Percentiles rank a stretch among this genome's conserved stretches.
These are phyloP conservation scores for Paragorgia papillata DNA, from an alignment of 92 coral and sea anemone genomes.

Conservation along the genomic window DNA sequence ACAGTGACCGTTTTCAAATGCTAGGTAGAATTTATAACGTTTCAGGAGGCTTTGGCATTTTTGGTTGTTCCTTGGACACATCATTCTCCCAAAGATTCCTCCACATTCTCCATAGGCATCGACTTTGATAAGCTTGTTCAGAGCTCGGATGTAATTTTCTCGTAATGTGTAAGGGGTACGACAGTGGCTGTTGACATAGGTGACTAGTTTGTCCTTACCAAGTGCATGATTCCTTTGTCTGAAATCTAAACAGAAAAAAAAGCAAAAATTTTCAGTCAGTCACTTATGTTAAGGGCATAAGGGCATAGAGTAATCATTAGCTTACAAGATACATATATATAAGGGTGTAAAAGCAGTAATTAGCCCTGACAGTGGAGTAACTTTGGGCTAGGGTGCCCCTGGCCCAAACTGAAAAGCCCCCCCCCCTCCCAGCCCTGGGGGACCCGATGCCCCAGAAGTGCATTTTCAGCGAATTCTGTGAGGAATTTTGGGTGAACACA, in stretches of 20 bases:
- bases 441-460: too few species aligned
- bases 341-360: too few species aligned
- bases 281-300: too few species aligned
- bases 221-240: constrained; percentile 35
- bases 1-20: constrained; percentile 50
- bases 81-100: constrained; percentile 30
- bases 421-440: too few species aligned
- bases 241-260: background rate
- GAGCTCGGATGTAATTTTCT: constrained; percentile 36
- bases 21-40: constrained; percentile 42
- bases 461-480: too few species aligned
- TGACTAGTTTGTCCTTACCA: constrained; percentile 54
- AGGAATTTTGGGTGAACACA: too few species aligned
- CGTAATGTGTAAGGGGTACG: constrained; percentile 20
- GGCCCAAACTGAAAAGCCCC: too few species aligned
- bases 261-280: background rate
- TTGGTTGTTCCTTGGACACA: constrained; percentile 35
- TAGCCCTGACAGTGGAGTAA: too few species aligned
- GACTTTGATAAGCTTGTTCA: constrained; percentile 23
- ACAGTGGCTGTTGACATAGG: constrained; percentile 47
- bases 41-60: constrained; percentile 5
- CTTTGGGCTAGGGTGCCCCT: too few species aligned
- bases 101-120: constrained; percentile 48
- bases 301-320: too few species aligned
- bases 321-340: too few species aligned